Conservation (phyloP, 2,113 vertebrate species). For the Polyodon spathula region DNA sequence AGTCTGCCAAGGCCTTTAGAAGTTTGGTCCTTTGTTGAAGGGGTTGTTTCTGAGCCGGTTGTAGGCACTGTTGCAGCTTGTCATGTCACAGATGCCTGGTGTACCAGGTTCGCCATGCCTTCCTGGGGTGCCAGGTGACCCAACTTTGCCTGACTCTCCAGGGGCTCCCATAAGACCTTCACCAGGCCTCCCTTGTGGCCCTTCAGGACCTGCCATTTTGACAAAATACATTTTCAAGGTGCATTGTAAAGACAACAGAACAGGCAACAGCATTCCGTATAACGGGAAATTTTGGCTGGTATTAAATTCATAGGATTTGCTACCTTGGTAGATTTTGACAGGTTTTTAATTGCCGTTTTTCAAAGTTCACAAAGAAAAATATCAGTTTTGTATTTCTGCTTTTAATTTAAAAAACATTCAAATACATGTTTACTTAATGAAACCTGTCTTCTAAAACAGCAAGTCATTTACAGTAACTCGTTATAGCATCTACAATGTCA, state of each 20-base stretch:
- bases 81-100: constrained; percentile 56
- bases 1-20: constrained; percentile 34
- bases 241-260: background rate
- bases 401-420: too few relatives aligned
- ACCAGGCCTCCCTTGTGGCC: constrained; percentile 53
- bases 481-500: too few relatives aligned
- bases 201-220: constrained; percentile 44
- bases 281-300: too few relatives aligned
- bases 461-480: too few relatives aligned
- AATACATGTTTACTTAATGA: too few relatives aligned
- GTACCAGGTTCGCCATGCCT: constrained; percentile 49
- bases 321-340: too few relatives aligned
- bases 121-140: constrained; percentile 45
- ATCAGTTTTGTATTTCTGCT: background rate
- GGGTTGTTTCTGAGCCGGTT: constrained; percentile 49
- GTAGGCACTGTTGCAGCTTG: constrained; percentile 60
- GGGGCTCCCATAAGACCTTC: constrained; percentile 47
- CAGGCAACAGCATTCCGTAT: background rate
- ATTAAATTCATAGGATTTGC: too few relatives aligned
- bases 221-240: background rate
- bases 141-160: constrained; percentile 56
- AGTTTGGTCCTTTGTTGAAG: constrained; percentile 64
- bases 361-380: background rate
- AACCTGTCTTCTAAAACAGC: too few relatives aligned
- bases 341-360: too few relatives aligned